A percentile compares a stretch with the other conserved stretches of the same genome.
These are phyloP conservation scores for Lethenteron camtschaticum DNA, from an alignment of 2,113 vertebrate genomes.

Conservation along the genomic window DNA sequence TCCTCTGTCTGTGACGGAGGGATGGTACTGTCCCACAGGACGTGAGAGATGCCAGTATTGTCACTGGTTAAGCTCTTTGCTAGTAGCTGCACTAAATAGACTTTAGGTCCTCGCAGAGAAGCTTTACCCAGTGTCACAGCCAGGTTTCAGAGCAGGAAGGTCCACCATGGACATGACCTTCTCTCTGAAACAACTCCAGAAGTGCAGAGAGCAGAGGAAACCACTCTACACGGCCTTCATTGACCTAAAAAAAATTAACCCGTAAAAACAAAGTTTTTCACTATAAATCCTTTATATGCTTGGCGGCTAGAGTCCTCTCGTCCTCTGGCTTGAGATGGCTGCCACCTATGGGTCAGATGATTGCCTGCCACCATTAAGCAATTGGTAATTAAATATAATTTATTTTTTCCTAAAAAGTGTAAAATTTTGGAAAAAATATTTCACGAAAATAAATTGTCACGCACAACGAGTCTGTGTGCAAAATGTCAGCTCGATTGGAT, in stretches of 20 bases:
- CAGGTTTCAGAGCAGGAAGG: background rate
- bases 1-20: slow-evolving; percentile 7
- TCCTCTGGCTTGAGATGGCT: too few relatives aligned
- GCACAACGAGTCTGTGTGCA: too few relatives aligned
- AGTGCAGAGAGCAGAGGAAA: background rate
- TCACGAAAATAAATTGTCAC: too few relatives aligned
- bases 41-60: slow-evolving; percentile 8
- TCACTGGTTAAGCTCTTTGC: slow-evolving; percentile 4
- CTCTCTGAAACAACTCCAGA: background rate
- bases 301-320: too few relatives aligned
- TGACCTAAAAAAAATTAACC: slow-evolving; percentile 1
- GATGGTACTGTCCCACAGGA: slow-evolving; percentile 4
- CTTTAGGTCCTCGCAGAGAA: background rate
- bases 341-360: too few relatives aligned
- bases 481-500: too few relatives aligned
- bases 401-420: too few relatives aligned
- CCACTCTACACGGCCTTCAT: slow-evolving; percentile 8
- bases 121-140: background rate
- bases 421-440: too few relatives aligned
- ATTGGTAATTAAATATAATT: too few relatives aligned
- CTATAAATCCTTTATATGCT: too few relatives aligned
- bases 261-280: too few relatives aligned
- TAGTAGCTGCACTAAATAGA: background rate
- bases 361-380: too few relatives aligned
- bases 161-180: slow-evolving; percentile 3